Conservation (phyloP, 2,888 invertebrate species). For the Glaucopsyche alexis region DNA sequence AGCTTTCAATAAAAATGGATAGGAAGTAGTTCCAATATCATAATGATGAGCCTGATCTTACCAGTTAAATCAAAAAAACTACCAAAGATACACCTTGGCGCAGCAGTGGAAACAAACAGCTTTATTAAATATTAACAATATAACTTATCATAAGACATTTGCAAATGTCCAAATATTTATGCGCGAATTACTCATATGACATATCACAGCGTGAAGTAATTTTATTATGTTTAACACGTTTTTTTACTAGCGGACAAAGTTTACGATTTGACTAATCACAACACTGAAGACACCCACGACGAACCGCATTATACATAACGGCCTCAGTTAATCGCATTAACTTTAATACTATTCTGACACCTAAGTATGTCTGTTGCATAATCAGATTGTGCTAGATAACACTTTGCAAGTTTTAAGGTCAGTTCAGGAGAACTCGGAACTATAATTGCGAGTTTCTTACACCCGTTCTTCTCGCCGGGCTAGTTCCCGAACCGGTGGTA, state of each 20-base stretch:
- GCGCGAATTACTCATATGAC: not conserved
- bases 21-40: no score
- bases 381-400: not conserved
- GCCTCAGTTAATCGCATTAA: constrained; percentile 49
- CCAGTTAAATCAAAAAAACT: no score
- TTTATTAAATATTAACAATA: not conserved
- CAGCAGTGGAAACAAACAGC: no score
- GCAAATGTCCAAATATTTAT: not conserved
- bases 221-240: constrained; percentile 17
- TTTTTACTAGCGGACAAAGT: constrained; percentile 11
- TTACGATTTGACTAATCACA: constrained; percentile 49
- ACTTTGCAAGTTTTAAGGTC: not conserved
- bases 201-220: constrained; percentile 6
- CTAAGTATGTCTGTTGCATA: not conserved
- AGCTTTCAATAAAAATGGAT: no score
- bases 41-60: no score
- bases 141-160: not conserved
- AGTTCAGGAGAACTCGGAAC: no score
- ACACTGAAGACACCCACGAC: constrained; percentile 63
- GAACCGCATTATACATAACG: constrained; percentile 51
- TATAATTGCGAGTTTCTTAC: no score
- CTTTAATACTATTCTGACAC: constrained; percentile 21
- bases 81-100: no score
- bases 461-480: no score
- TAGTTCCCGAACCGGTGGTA: no score